Evolutionary conservation across 2,888 invertebrate species (phyloP), one percentile per base, ranked within the genome.

Genomic region (Dicyrtoma fusca): DNA sequence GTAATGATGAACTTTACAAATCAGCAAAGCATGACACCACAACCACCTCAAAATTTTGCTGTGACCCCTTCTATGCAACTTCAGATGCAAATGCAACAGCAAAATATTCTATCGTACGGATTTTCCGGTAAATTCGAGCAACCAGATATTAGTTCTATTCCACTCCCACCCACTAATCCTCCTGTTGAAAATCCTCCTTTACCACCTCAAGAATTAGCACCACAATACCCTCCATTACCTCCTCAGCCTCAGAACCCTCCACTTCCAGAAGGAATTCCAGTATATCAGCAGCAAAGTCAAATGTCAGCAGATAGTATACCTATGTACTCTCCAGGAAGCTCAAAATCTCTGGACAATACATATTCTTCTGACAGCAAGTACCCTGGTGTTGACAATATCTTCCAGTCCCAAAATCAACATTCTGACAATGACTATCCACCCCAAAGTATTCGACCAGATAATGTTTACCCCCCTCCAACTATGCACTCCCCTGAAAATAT

Each of bases 71-170:
- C 74, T n/a, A 69, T 72, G 53, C 70, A 71, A 14, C 65, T 74
- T 47, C 75, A 75, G 49, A 68, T 72, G 47, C 68, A 66, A 23
- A 71, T 73, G 72, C 75, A 65, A 45, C 72, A 69, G 23, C 71
- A 69, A 17, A n/a, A 61, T 68, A 23, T 68, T 1, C 74, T 71
- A 62, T n/a, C 21, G 4, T 74, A 71, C 26, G 71, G 71, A 1
- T 66, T 34, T 26, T 62, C 66, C 23, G 11, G 21, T 23, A 62
- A 73, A 53, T 57, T 55, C 3, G 75, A 75, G 0, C 62, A 62
- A 44, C 17, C 62, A 42, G 76, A 78, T 62, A 26, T 76, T 13
- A 65, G 76, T 23, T 71, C 78, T 17, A 78, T 77, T 57, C 78
- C 79, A 19, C 49, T 77, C 11, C 78, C 79, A 6, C 77, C 77